A percentile compares a stretch with the other conserved stretches of the same genome.
These are phyloP conservation scores for Propithecus perrieri DNA, from an alignment of 2,797 vertebrate genomes.

Conservation along the genomic window DNA sequence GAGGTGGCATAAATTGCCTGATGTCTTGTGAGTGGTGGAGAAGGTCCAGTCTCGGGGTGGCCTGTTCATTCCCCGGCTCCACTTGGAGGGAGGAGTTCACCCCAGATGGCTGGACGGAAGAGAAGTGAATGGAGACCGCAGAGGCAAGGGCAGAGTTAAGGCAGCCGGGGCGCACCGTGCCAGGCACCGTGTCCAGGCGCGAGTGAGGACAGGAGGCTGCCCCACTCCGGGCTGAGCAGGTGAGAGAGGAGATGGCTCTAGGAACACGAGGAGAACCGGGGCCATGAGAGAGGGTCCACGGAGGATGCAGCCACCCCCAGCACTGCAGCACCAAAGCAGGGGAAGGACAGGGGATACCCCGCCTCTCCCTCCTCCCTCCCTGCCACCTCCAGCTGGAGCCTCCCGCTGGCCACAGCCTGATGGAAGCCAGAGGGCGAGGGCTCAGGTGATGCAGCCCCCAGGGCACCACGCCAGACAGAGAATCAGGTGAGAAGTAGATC, in stretches of 20 bases:
- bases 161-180: not conserved
- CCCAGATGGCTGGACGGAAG: not conserved
- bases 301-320: not conserved
- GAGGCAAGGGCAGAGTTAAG: not conserved
- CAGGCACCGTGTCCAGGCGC: too few relatives aligned
- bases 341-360: not conserved
- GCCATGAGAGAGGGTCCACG: not conserved
- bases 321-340: not conserved
- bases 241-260: too few relatives aligned
- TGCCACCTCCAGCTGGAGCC: not conserved
- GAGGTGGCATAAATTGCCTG: not conserved
- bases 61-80: not conserved
- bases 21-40: not conserved
- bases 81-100: not conserved
- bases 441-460: not conserved
- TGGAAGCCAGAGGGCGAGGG: not conserved
- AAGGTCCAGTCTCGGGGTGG: not conserved
- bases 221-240: not conserved
- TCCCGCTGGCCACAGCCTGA: not conserved
- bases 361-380: not conserved
- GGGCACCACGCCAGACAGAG: not conserved
- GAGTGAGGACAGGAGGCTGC: too few relatives aligned
- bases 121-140: not conserved
- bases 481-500: not conserved
- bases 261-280: not conserved